Evolutionary conservation across 92 coral and sea anemone species (phyloP), one percentile per base, ranked within the genome.

Genomic region (Desmophyllum pertusum): DNA sequence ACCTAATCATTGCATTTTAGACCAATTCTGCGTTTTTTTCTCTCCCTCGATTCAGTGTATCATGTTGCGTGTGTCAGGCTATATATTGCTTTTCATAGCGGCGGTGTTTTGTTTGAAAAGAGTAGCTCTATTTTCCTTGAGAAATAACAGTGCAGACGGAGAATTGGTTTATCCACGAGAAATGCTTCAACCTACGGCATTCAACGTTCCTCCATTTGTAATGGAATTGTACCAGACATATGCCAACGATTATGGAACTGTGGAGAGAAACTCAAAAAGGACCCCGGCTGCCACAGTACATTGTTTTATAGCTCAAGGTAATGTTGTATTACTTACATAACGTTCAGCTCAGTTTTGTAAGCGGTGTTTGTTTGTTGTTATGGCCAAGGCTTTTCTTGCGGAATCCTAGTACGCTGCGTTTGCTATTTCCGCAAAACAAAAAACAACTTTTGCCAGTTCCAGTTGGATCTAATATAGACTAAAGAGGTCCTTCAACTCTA

Each of bases 261-360:
- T 31, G 41, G 40, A 31, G 29, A n/a, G 35, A 78, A 41, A 42
- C 83, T 43, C 73, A 9, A 21, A 63, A 18, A 25, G 35, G 65
- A 59, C 27, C 10, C n/a, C n/a, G n/a, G 5, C 31, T 9, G 73
- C 73, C 9, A 31, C 72, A 15, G 73, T 78, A 0, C 83, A 78
- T 23, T 51, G 62, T 21, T 29, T 78, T 43, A 30, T 64, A 19
- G 83, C 73, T 17, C 73, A 78, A 78, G 83, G 83, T 78, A 78
- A 63, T 41, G 19, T 30, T 50, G 10, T 65, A 13, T 75, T 33
- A 1, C 14, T 25, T 6, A n/a, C 63, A 29, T 6, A 1, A 23
- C 30, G 9, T 18, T 4, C 29, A 25, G 65, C 4, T 48, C 5
- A 48, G 33, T 0, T 59, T 31, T 59, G 33, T n/a, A 25, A 27